Conservation (phyloP, 2,797 vertebrate species). For the Corythornis leucogaster region DNA sequence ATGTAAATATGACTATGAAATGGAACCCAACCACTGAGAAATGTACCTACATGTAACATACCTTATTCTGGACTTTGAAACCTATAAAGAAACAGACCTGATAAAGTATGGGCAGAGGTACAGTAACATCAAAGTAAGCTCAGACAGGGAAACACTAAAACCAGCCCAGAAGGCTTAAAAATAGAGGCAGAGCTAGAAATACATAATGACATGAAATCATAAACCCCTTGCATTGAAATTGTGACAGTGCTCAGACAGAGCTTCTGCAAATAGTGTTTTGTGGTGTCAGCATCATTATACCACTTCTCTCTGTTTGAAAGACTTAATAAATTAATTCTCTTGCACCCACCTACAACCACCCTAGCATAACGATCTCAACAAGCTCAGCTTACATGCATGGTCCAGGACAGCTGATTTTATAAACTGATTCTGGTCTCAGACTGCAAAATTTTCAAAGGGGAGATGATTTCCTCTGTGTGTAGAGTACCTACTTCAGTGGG, state of each 20-base stretch:
- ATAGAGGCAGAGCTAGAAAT: background rate
- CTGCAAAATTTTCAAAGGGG: background rate
- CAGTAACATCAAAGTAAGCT: background rate
- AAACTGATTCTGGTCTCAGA: background rate
- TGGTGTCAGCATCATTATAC: background rate
- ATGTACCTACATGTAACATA: background rate
- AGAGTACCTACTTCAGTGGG: background rate
- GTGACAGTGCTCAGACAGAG: background rate
- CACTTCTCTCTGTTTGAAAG: background rate
- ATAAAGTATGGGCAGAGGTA: background rate
- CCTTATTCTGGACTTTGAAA: background rate
- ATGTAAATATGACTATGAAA: background rate
- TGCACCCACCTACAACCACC: background rate
- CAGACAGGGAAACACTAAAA: background rate
- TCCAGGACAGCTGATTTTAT: background rate
- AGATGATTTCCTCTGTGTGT: background rate
- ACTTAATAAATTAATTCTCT: background rate
- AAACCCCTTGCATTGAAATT: background rate
- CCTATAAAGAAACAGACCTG: background rate
- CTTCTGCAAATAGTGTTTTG: background rate
- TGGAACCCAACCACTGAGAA: background rate
- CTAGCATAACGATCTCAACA: fast-evolving
- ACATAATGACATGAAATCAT: background rate
- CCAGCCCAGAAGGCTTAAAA: background rate
- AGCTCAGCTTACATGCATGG: background rate